Percentiles rank a stretch among this genome's conserved stretches.
These are phyloP conservation scores for Conopomorpha cramerella DNA, from an alignment of 1,140 invertebrate species.

Conservation along the genomic window DNA sequence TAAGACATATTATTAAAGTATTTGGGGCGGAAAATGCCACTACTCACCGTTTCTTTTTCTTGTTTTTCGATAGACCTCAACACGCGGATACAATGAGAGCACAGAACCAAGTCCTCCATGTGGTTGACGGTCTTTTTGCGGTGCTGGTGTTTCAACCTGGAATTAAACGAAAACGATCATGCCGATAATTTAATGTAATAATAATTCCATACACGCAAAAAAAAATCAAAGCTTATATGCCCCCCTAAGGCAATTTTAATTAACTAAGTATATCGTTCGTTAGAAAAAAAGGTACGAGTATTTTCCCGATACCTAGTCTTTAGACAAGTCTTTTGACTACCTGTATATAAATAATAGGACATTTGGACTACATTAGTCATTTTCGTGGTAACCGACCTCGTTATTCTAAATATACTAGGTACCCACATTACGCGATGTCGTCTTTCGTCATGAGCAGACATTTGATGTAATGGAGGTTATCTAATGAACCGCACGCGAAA, in stretches of 20 bases:
- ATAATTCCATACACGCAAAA: background rate
- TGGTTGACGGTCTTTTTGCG: slow-evolving; percentile 43
- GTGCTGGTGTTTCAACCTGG: slow-evolving; percentile 42
- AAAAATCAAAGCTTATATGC: background rate
- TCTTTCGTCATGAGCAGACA: too few relatives aligned
- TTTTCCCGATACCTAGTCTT: too few relatives aligned
- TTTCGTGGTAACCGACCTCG: background rate
- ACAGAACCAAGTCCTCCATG: slow-evolving; percentile 44
- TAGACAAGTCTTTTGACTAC: background rate
- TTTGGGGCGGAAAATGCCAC: background rate
- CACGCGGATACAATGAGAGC: slow-evolving; percentile 34
- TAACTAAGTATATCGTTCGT: too few relatives aligned
- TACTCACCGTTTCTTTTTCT: slow-evolving; percentile 41
- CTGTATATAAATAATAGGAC: background rate
- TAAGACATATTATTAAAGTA: too few relatives aligned
- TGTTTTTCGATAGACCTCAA: slow-evolving; percentile 45
- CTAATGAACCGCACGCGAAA: too few relatives aligned
- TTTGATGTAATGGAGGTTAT: too few relatives aligned
- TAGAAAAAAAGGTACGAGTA: too few relatives aligned
- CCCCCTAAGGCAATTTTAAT: background rate
- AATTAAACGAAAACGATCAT: slow-evolving; percentile 3
- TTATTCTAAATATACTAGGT: background rate
- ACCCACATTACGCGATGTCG: too few relatives aligned
- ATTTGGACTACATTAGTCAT: background rate
- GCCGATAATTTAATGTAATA: background rate